Base-by-base conservation (phyloP, 2,113 vertebrate genomes). In the Periophthalmodon schlosseri region DNA sequence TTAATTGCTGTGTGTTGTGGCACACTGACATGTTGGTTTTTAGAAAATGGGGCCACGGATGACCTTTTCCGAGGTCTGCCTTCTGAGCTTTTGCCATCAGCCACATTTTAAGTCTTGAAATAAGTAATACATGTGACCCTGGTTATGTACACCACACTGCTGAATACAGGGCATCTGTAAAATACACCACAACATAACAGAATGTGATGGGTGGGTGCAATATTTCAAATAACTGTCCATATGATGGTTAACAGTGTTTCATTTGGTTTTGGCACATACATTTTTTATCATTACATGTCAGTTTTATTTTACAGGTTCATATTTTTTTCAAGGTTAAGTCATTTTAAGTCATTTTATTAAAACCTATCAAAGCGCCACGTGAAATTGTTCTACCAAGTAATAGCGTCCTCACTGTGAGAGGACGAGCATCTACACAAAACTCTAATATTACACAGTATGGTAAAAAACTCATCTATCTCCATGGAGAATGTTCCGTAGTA, bases 21-120 rank as follows among this genome's bases (percentile, higher is more conserved):
- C 78, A 79, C 73, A 80, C 36, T 75, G 76, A 71, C 69, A 72
- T 74, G 77, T 71, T 34, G 52, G 56, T 81, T 85, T 78, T 74
- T 49, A 76, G 74, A 69, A 84, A 90, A 82, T 77, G 72, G 57
- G 74, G 56, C 71, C 58, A 68, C 73, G 14, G 5, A 69, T 86
- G 86, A 88, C 80, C 81, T 86, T 86, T 87, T 77, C 73, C 15
- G 39, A 80, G 69, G 68, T 72, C 21, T 66, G 70, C 65, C 61
- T 72, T 84, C 50, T 71, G 46, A 79, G 58, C 78, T 75, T 74
- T 74, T 80, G 61, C 61, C 70, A 81, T 75, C 75, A 82, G 66
- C 68, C 70, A 72, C 66, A 82, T 80, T 82, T 82, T 80, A 84
- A 69, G 79, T 81, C 74, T 85, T 57, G 52, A 84, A 87, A 89